These are phyloP conservation scores for Phyllopteryx taeniolatus DNA, from an alignment of 2,113 vertebrate species.

Conservation along the genomic window DNA sequence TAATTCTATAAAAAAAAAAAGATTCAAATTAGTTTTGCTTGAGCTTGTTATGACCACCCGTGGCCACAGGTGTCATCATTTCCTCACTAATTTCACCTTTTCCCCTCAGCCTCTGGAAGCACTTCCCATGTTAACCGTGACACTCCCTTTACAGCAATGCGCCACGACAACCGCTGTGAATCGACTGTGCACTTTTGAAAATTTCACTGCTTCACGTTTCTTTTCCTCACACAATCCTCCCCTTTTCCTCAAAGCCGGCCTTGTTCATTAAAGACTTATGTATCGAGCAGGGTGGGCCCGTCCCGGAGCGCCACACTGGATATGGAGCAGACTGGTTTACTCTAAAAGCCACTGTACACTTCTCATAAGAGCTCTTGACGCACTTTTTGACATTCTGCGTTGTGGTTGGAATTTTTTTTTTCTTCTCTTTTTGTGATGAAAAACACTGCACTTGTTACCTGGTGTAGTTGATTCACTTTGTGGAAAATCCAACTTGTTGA, in stretches of 20 bases:
- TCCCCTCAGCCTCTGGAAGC: constrained; percentile 6
- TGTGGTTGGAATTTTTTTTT: constrained; percentile 29
- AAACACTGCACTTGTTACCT: constrained; percentile 37
- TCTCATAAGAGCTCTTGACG: constrained; percentile 46
- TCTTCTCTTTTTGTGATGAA: neutral
- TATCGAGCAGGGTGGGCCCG: constrained; percentile 69
- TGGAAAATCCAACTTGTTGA: constrained; percentile 35
- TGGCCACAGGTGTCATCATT: constrained; percentile 15
- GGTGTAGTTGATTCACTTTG: constrained; percentile 27
- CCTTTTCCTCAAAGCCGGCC: constrained; percentile 36
- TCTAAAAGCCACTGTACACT: constrained; percentile 50
- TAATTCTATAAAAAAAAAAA: no score
- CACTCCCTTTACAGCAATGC: constrained; percentile 28
- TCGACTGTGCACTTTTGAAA: constrained; percentile 9
- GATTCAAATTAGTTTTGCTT: neutral
- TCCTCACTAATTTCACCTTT: constrained; percentile 1
- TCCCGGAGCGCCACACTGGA: constrained; percentile 68
- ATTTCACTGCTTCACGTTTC: constrained; percentile 30
- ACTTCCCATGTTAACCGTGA: constrained; percentile 14
- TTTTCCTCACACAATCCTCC: constrained; percentile 22
- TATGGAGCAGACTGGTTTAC: constrained; percentile 58
- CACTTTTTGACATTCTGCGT: constrained; percentile 45
- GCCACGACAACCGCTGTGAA: neutral
- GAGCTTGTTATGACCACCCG: neutral
- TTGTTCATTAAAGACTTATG: constrained; percentile 62